Evolutionary conservation across 2,888 invertebrate genomes (phyloP).

Genomic region (Gastracanthus pulcherrimus): DNA sequence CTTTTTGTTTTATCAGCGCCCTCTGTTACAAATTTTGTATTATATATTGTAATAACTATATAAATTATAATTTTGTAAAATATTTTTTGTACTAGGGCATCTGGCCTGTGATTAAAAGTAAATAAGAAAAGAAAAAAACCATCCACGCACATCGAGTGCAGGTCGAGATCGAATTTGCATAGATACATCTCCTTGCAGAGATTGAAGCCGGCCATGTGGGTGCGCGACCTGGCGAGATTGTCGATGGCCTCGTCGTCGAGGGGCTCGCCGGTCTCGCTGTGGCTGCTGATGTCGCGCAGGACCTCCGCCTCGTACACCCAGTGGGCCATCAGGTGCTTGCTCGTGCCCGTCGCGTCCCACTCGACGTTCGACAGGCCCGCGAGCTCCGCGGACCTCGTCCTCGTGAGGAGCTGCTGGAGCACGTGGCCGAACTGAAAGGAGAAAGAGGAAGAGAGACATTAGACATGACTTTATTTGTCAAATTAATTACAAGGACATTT

Average conservation of each 20-base stretch:
- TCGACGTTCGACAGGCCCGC: slow-evolving; percentile 93
- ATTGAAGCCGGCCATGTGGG: slow-evolving; percentile 88
- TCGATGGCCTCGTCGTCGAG: slow-evolving; percentile 84
- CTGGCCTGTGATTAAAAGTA: no score
- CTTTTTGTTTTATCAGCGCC: no score
- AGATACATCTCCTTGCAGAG: slow-evolving; percentile 90
- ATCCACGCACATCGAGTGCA: slow-evolving; percentile 83
- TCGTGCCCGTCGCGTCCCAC: slow-evolving; percentile 94
- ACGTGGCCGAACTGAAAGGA: slow-evolving; percentile 88
- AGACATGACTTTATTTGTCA: no score
- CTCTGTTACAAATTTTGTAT: no score
- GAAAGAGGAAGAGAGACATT: no score
- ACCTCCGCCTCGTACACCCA: slow-evolving; percentile 85
- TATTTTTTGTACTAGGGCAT: no score
- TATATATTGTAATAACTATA: no score
- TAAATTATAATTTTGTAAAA: no score
- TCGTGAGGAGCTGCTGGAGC: slow-evolving; percentile 91
- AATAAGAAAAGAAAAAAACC: not conserved
- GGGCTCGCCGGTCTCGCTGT: slow-evolving; percentile 86
- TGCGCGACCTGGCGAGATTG: slow-evolving; percentile 82
- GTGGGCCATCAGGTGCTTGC: slow-evolving; percentile 89
- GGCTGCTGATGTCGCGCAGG: slow-evolving; percentile 83
- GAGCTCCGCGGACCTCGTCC: slow-evolving; percentile 89
- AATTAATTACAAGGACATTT: no score
- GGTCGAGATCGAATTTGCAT: slow-evolving; percentile 89